Evolutionary conservation across 2,113 vertebrate genomes (phyloP).

Genomic region (Diadophis punctatus): DNA sequence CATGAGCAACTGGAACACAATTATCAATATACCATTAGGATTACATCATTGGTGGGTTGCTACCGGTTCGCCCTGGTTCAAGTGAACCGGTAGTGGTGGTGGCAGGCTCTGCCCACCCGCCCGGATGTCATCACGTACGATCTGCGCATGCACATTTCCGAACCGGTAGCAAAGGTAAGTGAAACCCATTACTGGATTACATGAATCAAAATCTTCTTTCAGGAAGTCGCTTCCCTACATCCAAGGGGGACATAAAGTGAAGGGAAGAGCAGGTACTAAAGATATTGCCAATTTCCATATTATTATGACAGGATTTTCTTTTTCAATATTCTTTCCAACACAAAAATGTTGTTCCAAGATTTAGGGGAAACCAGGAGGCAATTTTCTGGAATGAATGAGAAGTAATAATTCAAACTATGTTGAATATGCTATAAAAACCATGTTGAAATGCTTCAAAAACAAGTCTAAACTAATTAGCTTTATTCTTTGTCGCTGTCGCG

Average conservation of each 20-base stretch:
- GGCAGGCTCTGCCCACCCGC: too few species aligned
- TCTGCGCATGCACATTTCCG: too few species aligned
- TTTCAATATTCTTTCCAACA: background rate
- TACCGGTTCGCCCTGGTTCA: too few species aligned
- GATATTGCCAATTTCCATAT: background rate
- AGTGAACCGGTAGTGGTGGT: too few species aligned
- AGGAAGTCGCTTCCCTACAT: background rate
- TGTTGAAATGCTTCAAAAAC: background rate
- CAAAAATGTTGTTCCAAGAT: background rate
- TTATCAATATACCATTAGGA: background rate
- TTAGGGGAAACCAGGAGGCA: background rate
- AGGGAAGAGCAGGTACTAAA: background rate
- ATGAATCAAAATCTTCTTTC: background rate
- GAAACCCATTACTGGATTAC: too few species aligned
- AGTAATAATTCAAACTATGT: background rate
- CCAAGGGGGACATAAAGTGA: background rate
- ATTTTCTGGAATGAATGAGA: background rate
- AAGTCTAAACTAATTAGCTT: background rate
- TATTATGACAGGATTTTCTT: background rate
- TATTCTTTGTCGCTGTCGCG: background rate
- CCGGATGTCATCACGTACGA: too few species aligned
- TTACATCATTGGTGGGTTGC: too few species aligned
- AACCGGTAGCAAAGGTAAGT: too few species aligned
- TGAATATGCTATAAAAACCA: background rate
- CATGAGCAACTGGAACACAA: too few species aligned